phyloP scores from a whole-genome alignment of 1,140 invertebrate genomes.

The Tetragnatha versicolor region DNA sequence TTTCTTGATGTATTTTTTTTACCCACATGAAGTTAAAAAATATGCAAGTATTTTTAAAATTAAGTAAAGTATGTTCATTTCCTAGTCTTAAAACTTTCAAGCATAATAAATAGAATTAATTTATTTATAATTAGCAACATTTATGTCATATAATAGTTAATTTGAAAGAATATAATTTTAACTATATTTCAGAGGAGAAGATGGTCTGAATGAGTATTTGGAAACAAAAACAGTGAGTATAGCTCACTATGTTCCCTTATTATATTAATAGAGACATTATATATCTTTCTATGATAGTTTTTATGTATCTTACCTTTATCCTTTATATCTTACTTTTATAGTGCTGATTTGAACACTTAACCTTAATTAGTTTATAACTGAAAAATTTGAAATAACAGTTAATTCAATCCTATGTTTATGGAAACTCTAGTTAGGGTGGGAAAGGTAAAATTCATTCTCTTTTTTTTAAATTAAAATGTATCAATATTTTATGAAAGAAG shows the following conservation, averaged over 20 bases:
- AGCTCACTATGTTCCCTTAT: not conserved
- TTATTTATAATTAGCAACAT: not conserved
- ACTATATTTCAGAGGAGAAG: conserved; percentile 53
- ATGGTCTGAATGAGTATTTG: conserved; percentile 56
- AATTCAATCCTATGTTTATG: not conserved
- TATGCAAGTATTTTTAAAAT: no score
- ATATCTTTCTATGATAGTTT: no score
- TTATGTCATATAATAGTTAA: not conserved
- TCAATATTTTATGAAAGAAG: not conserved
- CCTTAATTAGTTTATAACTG: not conserved
- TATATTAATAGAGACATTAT: no score
- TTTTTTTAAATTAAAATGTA: no score
- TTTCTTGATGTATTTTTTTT: not conserved
- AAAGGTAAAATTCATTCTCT: no score
- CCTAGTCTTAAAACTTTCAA: not conserved
- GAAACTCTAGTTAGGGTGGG: no score
- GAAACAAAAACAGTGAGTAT: conserved; percentile 57
- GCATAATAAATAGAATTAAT: not conserved
- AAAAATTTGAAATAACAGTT: not conserved
- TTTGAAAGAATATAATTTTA: not conserved
- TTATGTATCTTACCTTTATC: no score
- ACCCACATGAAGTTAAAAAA: no score
- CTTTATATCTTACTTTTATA: not conserved
- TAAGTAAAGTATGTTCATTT: not conserved
- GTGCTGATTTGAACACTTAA: not conserved